A percentile compares a stretch with the other conserved stretches of the same genome.
phyloP scores from a whole-genome alignment of 2,888 invertebrate species.

The Cephus nigrinus region DNA sequence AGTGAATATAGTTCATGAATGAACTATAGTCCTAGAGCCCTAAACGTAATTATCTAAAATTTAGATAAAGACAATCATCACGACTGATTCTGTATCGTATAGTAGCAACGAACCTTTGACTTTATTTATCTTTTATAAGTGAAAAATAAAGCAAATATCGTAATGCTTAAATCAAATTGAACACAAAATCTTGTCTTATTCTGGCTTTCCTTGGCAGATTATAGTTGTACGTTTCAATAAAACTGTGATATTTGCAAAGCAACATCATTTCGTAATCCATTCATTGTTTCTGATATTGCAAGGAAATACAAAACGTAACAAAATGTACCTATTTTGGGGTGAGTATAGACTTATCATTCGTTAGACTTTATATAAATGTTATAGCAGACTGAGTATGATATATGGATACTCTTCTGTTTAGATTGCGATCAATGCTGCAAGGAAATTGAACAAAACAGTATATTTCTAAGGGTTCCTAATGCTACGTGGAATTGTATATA shows the following conservation, averaged over 20 bases:
- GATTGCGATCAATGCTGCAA: neutral
- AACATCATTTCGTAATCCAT: neutral
- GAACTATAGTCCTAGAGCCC: neutral
- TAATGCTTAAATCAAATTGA: neutral
- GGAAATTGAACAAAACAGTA: neutral
- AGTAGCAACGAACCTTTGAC: slow-evolving; percentile 12
- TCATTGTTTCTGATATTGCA: neutral
- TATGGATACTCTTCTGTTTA: neutral
- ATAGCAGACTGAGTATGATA: neutral
- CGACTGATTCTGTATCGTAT: neutral
- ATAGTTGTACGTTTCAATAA: neutral
- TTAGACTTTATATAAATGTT: neutral
- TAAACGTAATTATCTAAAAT: neutral
- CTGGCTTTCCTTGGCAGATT: neutral
- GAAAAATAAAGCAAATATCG: slow-evolving; percentile 8
- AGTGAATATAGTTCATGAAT: neutral
- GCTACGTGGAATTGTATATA: neutral
- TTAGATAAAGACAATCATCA: neutral
- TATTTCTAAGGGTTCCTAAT: neutral
- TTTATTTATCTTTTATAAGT: slow-evolving; percentile 5
- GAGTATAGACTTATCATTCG: neutral
- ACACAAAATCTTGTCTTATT: neutral
- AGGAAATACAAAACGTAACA: neutral
- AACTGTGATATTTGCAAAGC: neutral
- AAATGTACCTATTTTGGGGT: slow-evolving; percentile 20